phyloP scores from a whole-genome alignment of 2,797 vertebrate genomes.

The Onychomys arenicola region DNA sequence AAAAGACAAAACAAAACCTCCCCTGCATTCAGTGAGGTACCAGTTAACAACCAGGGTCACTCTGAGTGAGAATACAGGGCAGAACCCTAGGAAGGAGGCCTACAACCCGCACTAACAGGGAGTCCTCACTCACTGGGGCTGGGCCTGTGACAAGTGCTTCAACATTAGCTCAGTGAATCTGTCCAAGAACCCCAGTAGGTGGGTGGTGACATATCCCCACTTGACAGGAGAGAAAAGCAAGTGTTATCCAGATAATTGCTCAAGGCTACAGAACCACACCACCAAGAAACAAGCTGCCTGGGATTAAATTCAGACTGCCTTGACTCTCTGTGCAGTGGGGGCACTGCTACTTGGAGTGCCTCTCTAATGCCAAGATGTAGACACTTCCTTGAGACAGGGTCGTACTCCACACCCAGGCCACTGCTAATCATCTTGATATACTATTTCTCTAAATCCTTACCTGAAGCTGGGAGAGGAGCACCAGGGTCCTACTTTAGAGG shows the following conservation, averaged over 20 bases:
- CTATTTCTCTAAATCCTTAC: conserved; percentile 51
- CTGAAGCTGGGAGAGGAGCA: background rate
- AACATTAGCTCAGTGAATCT: background rate
- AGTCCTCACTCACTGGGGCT: background rate
- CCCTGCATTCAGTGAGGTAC: background rate
- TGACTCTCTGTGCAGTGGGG: conserved; percentile 16
- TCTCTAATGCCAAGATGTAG: conserved; percentile 36
- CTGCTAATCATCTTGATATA: background rate
- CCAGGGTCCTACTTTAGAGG: conserved; percentile 44
- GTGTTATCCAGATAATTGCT: background rate
- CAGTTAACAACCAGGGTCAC: background rate
- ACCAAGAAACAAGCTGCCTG: conserved; percentile 32
- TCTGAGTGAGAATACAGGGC: background rate
- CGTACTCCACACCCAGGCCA: background rate
- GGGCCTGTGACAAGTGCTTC: background rate
- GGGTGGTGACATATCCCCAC: background rate
- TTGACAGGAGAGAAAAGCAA: conserved; percentile 37
- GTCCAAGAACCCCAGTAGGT: background rate
- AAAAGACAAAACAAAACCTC: background rate
- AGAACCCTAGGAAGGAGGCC: background rate
- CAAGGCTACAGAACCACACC: conserved; percentile 9
- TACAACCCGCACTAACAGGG: background rate
- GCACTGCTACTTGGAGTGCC: background rate
- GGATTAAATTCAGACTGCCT: conserved; percentile 35
- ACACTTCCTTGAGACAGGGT: conserved; percentile 43